Percentiles rank a stretch among this genome's conserved stretches.
Conservation (phyloP, 2,888 invertebrate genomes). For the Rotaria sp. region DNA sequence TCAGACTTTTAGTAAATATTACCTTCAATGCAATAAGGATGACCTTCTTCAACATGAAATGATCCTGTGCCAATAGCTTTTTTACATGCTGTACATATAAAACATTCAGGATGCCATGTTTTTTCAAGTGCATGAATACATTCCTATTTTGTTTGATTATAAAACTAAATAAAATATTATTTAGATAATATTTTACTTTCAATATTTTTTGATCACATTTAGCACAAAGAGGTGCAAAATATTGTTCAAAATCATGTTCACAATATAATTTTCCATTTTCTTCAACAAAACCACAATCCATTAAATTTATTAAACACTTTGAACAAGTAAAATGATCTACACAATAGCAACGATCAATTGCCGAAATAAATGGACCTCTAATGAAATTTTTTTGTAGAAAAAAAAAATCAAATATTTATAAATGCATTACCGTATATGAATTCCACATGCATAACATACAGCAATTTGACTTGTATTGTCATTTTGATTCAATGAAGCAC, state of each 20-base stretch:
- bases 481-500: constrained; percentile 34
- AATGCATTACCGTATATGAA: neutral
- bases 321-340: constrained; percentile 95
- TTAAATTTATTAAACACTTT: constrained; percentile 79
- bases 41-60: constrained; percentile 91
- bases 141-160: constrained; percentile 63
- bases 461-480: neutral
- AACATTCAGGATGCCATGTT: constrained; percentile 95
- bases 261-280: constrained; percentile 91
- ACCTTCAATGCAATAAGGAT: constrained; percentile 85
- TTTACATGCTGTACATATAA: constrained; percentile 67
- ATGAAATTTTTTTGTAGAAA: neutral
- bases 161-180: too few relatives aligned
- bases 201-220: constrained; percentile 89
- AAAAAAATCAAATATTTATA: neutral
- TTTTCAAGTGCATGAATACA: constrained; percentile 95
- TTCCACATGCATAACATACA: neutral
- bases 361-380: constrained; percentile 95
- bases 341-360: constrained; percentile 94
- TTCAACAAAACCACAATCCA: constrained; percentile 95
- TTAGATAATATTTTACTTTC: constrained; percentile 54
- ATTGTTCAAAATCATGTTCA: constrained; percentile 93
- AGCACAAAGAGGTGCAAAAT: constrained; percentile 86
- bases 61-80: constrained; percentile 87
- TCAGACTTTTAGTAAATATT: constrained; percentile 57